These are phyloP conservation scores for Neoscelio sp. DNA, from an alignment of 2,888 invertebrate genomes.

Conservation along the genomic window DNA sequence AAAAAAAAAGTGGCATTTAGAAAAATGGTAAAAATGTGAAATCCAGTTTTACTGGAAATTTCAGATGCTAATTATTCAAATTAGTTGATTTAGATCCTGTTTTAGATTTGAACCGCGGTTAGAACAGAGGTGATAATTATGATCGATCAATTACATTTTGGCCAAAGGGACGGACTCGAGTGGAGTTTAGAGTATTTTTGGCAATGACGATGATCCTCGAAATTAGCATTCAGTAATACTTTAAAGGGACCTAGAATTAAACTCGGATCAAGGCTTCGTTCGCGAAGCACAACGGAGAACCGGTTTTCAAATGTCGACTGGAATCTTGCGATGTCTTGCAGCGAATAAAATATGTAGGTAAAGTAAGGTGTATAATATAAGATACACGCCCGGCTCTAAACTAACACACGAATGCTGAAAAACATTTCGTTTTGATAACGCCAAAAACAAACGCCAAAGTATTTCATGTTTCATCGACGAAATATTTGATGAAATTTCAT, in stretches of 20 bases:
- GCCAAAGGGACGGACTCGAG: neutral
- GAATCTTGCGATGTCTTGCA: constrained; percentile 69
- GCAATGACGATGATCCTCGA: constrained; percentile 14
- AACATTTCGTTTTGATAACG: neutral
- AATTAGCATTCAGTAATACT: constrained; percentile 26
- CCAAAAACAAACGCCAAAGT: neutral
- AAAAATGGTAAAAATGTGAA: neutral
- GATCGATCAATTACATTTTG: neutral
- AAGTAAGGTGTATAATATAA: constrained; percentile 46
- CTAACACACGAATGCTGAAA: constrained; percentile 29
- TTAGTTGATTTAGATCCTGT: constrained; percentile 3
- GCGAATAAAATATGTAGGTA: constrained; percentile 57
- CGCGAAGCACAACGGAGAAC: constrained; percentile 68
- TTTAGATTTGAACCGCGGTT: neutral
- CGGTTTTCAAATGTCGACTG: constrained; percentile 71
- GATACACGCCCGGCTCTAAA: constrained; percentile 21
- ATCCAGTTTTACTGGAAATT: constrained; percentile 11
- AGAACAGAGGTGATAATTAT: neutral
- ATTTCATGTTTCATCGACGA: constrained; percentile 14
- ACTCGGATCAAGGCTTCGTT: constrained; percentile 66
- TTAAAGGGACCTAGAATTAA: constrained; percentile 52
- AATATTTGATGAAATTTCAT: no score
- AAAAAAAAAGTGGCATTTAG: neutral
- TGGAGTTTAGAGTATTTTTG: constrained; percentile 5
- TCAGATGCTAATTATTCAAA: constrained; percentile 17